Percentiles rank a stretch among this genome's conserved stretches.
Evolutionary conservation across 2,888 invertebrate genomes (phyloP).

Genomic region (Lasioglossum vierecki): DNA sequence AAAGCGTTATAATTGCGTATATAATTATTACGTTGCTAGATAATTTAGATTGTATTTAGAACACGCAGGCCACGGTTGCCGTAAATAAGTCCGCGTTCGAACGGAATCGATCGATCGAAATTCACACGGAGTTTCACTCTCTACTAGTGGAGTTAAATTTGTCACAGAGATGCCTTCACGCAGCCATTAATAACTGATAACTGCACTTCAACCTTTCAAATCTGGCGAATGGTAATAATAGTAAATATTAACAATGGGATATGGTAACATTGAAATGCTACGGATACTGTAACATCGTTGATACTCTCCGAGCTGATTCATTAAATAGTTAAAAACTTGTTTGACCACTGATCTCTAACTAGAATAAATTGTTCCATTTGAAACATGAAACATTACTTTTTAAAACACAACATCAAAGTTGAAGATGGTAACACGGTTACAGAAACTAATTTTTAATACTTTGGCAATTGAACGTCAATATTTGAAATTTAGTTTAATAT

Average conservation of each 20-base stretch:
- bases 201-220: background rate
- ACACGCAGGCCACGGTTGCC: background rate
- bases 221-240: background rate
- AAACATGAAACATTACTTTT: background rate
- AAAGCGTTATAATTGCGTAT: background rate
- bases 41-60: background rate
- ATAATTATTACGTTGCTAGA: background rate
- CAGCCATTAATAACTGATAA: slow-evolving; percentile 8
- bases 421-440: too few relatives aligned
- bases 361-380: background rate
- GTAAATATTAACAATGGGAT: background rate
- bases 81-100: background rate
- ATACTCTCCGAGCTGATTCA: background rate
- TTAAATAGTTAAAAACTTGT: background rate
- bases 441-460: too few relatives aligned
- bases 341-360: background rate
- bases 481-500: too few relatives aligned
- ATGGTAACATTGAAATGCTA: background rate
- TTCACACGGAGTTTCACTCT: background rate
- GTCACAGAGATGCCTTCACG: slow-evolving; percentile 1
- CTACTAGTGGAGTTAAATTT: background rate
- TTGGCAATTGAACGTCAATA: too few relatives aligned
- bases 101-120: slow-evolving; percentile 7
- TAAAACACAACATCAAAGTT: background rate
- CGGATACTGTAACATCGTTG: background rate